Evolutionary conservation across 2,888 invertebrate species (phyloP).

Genomic region (Orthonevra nobilis): DNA sequence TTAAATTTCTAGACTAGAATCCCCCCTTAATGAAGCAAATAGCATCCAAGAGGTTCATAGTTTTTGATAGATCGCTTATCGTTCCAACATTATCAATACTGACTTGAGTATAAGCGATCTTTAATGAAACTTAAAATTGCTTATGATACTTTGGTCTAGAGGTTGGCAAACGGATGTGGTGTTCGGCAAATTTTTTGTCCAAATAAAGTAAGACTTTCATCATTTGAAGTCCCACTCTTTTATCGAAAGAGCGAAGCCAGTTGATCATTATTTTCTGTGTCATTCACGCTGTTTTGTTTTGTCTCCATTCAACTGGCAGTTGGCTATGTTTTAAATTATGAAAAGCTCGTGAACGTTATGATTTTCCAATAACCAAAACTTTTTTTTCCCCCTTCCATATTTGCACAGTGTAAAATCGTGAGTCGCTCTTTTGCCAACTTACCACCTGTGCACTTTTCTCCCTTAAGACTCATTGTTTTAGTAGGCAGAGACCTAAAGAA

Average conservation of each 20-base stretch:
- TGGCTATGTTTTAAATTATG: background rate
- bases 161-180: background rate
- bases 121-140: too few species aligned
- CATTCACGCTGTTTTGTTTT: background rate
- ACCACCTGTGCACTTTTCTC: too few species aligned
- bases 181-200: background rate
- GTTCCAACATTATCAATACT: constrained; percentile 8
- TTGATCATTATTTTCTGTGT: too few species aligned
- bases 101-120: background rate
- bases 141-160: background rate
- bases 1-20: too few species aligned
- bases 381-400: too few species aligned
- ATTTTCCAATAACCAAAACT: too few species aligned
- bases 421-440: too few species aligned
- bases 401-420: too few species aligned
- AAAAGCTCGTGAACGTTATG: too few species aligned
- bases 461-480: too few species aligned
- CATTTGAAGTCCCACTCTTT: background rate
- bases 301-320: background rate
- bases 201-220: background rate
- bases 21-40: constrained; percentile 43
- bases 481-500: too few species aligned
- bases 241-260: background rate
- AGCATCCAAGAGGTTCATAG: background rate
- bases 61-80: constrained; percentile 10